Evolutionary conservation across 2,113 vertebrate genomes (phyloP), one percentile per base, ranked within the genome.

Genomic region (Hippocampus barbouri): DNA sequence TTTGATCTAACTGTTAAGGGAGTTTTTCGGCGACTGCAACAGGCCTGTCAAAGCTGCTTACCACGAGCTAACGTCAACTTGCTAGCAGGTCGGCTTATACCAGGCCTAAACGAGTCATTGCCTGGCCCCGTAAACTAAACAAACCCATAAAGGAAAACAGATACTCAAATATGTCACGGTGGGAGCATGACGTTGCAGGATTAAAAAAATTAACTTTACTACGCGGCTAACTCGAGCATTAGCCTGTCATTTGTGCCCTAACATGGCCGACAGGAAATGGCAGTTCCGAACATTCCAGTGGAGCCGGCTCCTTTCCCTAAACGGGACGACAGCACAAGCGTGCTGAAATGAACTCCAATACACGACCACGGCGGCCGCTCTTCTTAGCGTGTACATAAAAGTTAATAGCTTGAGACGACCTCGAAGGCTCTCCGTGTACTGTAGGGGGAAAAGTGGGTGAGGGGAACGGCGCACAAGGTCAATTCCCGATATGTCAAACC

Each of bases 191-290:
- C 14, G 11, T 9, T 64, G 41, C n/a, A n/a, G 8, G 4, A 41
- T 10, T 30, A 11, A 68, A 69, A 40, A 12, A 38, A 38, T 6
- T 6, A 38, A 11, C 18, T 21, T 16, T 61, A 57, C n/a, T 69
- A 65, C 56, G 69, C 43, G 8, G 72, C 23, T 30, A 66, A 68
- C 6, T 68, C 12, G 69, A 75, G 81, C 84, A 54, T 79, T 84
- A 83, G 79, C 85, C 73, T 14, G 60, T 66, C 74, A 59, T 70
- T 69, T 53, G 68, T 72, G 75, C 74, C 88, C 78, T 87, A 89
- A 91, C 86, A 91, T 90, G 90, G 90, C 89, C 85, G 89, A 90
- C 86, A 85, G 88, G 87, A 91, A 90, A 87, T 66, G 81, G 83
- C 83, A 86, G 84, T 81, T 69, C 71, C 70, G 88, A 88, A 89